Evolutionary conservation across 2,888 invertebrate species (phyloP), one percentile per base, ranked within the genome.

Genomic region (Athripsodes cinereus): DNA sequence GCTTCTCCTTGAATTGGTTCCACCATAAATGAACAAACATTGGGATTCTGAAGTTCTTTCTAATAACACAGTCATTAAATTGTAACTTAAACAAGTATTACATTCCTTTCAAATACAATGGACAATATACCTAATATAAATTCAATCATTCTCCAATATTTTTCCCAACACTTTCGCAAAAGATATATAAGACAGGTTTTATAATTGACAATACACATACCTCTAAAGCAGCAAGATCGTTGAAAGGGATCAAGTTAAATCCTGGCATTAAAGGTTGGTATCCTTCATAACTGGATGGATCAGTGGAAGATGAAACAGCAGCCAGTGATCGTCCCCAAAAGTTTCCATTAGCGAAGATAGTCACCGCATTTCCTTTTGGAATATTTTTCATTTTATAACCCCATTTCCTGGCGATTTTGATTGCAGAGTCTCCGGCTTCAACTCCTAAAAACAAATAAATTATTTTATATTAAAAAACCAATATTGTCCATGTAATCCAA

Each of bases 1-100:
- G 90, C 91, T 73, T 92, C 92, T 2, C 92, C 92, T 72, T 92
- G 92, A 64, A 92, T 90, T 0, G 92, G 91, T 71, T 92, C 92
- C 55, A 91, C 84, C 91, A 92, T 91, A 69, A 88, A 92, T 0
- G 87, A 91, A 67, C 87, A 87, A 3, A 88, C 84, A 62, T 80
- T 76, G 0, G 86, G 85, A 68, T 91, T 84, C 64, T 81, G 74
- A 1, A 84, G 68, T 1, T 79, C 79, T 68, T 76, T 75, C 85
- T 76, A 53, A 31, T 47, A 55, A 31, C 10, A 1, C 22, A 53
- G 40, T 40, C n/a, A n/a, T n/a, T n/a, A n/a, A n/a, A n/a, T n/a
- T n/a, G n/a, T n/a, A n/a, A n/a, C n/a, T n/a, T n/a, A n/a, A n/a
- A n/a, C n/a, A n/a, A n/a, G n/a, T n/a, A n/a, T n/a, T n/a, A n/a